Conservation (phyloP, 2,888 invertebrate genomes). For the Lasius platythorax region DNA sequence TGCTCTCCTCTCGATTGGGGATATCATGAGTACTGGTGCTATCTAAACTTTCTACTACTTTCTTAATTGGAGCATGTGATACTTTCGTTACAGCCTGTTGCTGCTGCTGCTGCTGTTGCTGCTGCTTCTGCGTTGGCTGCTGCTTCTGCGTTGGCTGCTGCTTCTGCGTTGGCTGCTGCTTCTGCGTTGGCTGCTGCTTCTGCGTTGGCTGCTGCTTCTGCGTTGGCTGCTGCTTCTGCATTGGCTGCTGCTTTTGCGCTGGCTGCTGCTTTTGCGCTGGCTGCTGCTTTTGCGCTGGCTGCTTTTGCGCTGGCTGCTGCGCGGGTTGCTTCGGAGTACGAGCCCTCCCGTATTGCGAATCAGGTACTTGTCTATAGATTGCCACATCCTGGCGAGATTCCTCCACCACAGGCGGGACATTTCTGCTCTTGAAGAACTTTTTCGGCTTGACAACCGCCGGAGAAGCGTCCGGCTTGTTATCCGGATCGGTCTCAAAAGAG, state of each 20-base stretch:
- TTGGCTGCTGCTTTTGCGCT: constrained; percentile 79
- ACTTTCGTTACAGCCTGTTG: constrained; percentile 75
- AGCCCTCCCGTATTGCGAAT: constrained; percentile 80
- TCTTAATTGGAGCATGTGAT: constrained; percentile 85
- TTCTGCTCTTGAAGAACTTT: constrained; percentile 96
- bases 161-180: constrained; percentile 74
- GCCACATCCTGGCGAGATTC: constrained; percentile 79
- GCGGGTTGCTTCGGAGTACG: constrained; percentile 75
- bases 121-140: constrained; percentile 61
- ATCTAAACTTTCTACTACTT: constrained; percentile 76
- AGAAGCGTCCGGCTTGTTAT: constrained; percentile 87
- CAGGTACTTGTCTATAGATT: constrained; percentile 83
- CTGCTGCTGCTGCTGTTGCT: constrained; percentile 50
- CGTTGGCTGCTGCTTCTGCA: constrained; percentile 52
- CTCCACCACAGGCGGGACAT: constrained; percentile 87
- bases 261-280: constrained; percentile 30
- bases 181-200: constrained; percentile 64
- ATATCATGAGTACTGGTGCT: constrained; percentile 70
- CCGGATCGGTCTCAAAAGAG: constrained; percentile 83
- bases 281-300: constrained; percentile 72
- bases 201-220: constrained; percentile 58
- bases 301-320: constrained; percentile 57
- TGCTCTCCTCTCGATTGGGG: constrained; percentile 80
- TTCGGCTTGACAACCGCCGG: constrained; percentile 91
- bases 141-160: constrained; percentile 67